These are phyloP conservation scores for Sminthopsis crassicaudata DNA, from an alignment of 2,113 vertebrate species.

Conservation along the genomic window DNA sequence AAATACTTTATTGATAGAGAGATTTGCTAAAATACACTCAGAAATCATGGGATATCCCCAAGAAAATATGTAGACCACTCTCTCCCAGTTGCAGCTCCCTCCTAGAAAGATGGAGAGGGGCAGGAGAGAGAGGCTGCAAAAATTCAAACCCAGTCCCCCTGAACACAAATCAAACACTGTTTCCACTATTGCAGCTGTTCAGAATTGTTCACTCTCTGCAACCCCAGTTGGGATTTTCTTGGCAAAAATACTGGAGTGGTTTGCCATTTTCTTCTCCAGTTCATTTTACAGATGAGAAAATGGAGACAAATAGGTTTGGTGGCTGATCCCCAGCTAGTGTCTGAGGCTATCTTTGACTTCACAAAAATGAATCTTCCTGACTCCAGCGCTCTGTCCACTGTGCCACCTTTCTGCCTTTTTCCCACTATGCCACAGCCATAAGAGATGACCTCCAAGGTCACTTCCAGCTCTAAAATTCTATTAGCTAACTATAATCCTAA, in stretches of 20 bases:
- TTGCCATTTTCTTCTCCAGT: not conserved
- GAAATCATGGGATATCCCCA: too few relatives aligned
- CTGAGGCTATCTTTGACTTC: not conserved
- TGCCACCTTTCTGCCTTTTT: not conserved
- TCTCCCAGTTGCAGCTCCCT: too few relatives aligned
- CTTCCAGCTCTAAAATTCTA: not conserved
- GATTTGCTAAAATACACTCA: too few relatives aligned
- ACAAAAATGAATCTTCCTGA: not conserved
- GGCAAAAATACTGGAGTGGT: not conserved
- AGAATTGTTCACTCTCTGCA: not conserved
- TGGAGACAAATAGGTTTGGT: not conserved
- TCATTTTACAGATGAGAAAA: not conserved
- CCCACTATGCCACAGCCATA: not conserved
- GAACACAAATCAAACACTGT: too few relatives aligned
- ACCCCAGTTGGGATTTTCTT: not conserved
- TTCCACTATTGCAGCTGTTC: not conserved
- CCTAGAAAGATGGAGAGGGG: too few relatives aligned
- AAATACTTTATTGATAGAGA: too few relatives aligned
- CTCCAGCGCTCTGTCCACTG: not conserved
- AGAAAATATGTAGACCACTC: too few relatives aligned
- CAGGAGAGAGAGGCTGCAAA: too few relatives aligned
- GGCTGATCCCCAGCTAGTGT: not conserved
- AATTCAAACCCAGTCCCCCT: too few relatives aligned
- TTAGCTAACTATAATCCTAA: not conserved
- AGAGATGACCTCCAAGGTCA: not conserved